phyloP scores from a whole-genome alignment of 2,113 vertebrate genomes.

The Urocitellus parryii region DNA sequence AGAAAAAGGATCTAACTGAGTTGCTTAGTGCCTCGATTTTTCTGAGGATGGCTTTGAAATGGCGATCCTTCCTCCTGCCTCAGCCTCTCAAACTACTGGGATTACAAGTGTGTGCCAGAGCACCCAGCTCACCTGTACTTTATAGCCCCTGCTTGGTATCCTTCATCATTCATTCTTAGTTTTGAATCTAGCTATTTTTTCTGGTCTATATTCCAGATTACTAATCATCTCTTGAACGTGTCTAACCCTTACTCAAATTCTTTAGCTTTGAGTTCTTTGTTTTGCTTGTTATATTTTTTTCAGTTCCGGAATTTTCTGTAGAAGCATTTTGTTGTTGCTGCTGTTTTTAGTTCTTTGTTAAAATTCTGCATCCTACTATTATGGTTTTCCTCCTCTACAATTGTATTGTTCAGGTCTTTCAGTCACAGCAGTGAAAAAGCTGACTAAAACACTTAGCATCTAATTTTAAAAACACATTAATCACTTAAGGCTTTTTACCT shows the following conservation, averaged over 20 bases:
- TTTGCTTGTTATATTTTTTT: background rate
- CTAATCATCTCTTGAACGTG: background rate
- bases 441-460: too few relatives aligned
- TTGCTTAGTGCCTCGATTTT: too few relatives aligned
- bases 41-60: too few relatives aligned
- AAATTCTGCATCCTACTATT: background rate
- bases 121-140: background rate
- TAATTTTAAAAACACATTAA: background rate
- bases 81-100: too few relatives aligned
- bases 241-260: background rate
- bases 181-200: background rate
- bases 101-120: too few relatives aligned
- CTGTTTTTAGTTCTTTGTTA: slow-evolving; percentile 29
- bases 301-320: background rate
- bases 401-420: too few relatives aligned
- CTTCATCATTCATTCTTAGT: background rate
- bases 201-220: background rate
- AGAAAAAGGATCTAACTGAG: too few relatives aligned
- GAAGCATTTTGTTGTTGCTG: too few relatives aligned
- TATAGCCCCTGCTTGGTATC: background rate
- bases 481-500: background rate
- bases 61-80: too few relatives aligned
- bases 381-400: too few relatives aligned
- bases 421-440: too few relatives aligned
- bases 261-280: background rate